Evolutionary conservation across 2,797 vertebrate genomes (phyloP).

Genomic region (Rhinichthys osculus): DNA sequence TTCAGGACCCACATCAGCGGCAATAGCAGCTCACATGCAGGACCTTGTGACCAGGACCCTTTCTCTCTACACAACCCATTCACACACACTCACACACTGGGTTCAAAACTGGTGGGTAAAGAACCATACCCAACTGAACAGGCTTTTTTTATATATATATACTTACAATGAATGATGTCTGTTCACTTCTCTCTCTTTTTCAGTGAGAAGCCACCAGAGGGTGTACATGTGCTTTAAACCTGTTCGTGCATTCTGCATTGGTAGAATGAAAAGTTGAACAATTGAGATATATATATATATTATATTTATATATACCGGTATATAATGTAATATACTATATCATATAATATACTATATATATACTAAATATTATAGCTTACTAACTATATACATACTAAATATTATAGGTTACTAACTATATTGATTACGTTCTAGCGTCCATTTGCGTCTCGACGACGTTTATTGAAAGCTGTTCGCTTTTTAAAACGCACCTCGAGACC

Average conservation of each 20-base stretch:
- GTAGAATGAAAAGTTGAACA: not conserved
- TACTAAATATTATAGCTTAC: too few relatives aligned
- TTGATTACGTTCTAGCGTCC: too few relatives aligned
- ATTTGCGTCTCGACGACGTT: too few relatives aligned
- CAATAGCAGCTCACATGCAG: constrained; percentile 54
- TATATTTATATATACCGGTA: too few relatives aligned
- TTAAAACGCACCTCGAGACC: too few relatives aligned
- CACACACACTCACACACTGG: not conserved
- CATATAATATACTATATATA: too few relatives aligned
- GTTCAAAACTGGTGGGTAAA: not conserved
- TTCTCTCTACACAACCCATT: not conserved
- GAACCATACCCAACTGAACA: not conserved
- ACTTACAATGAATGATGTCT: not conserved
- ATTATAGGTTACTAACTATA: too few relatives aligned
- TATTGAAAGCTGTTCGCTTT: too few relatives aligned
- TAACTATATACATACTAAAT: too few relatives aligned
- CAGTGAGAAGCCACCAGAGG: constrained; percentile 27
- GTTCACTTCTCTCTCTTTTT: not conserved
- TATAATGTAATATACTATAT: too few relatives aligned
- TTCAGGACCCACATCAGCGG: constrained; percentile 49
- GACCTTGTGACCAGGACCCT: constrained; percentile 55
- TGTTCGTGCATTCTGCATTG: not conserved
- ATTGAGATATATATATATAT: not conserved
- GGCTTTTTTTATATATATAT: too few relatives aligned
- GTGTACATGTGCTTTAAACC: not conserved